phyloP scores from a whole-genome alignment of 35 echinoderm and acorn worm genomes.

The Chiridota heheva region DNA sequence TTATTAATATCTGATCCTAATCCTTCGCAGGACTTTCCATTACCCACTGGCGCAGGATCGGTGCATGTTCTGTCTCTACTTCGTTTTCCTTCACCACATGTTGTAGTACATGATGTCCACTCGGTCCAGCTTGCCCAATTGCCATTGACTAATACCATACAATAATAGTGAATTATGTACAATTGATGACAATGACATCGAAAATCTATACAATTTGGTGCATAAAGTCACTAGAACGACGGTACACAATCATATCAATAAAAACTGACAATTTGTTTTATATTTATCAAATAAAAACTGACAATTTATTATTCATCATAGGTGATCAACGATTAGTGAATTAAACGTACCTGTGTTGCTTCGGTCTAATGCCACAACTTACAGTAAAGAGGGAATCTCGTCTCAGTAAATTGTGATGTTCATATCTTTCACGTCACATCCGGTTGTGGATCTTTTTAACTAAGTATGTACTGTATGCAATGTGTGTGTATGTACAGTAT shows the following conservation, averaged over 20 bases:
- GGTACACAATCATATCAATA: neutral
- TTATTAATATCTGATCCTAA: constrained; percentile 68
- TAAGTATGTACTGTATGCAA: no score
- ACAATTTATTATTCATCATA: neutral
- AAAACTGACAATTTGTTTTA: neutral
- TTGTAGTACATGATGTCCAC: constrained; percentile 58
- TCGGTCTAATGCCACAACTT: no score
- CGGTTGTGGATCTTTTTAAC: no score
- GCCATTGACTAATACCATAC: constrained; percentile 8
- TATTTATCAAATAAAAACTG: neutral
- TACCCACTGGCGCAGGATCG: constrained; percentile 68
- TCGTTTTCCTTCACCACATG: constrained; percentile 66
- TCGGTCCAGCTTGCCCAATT: constrained; percentile 58
- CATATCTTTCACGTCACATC: no score
- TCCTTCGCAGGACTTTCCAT: constrained; percentile 68
- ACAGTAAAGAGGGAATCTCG: no score
- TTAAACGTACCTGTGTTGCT: no score
- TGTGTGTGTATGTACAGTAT: no score
- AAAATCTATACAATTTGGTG: neutral
- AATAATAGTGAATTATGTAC: neutral
- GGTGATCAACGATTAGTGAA: no score
- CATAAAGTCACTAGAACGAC: neutral
- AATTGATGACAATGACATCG: neutral
- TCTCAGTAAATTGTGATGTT: no score
- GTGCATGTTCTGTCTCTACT: constrained; percentile 82